Evolutionary conservation across 2,888 invertebrate genomes (phyloP).

Genomic region (Scaptomyza caliginosa): DNA sequence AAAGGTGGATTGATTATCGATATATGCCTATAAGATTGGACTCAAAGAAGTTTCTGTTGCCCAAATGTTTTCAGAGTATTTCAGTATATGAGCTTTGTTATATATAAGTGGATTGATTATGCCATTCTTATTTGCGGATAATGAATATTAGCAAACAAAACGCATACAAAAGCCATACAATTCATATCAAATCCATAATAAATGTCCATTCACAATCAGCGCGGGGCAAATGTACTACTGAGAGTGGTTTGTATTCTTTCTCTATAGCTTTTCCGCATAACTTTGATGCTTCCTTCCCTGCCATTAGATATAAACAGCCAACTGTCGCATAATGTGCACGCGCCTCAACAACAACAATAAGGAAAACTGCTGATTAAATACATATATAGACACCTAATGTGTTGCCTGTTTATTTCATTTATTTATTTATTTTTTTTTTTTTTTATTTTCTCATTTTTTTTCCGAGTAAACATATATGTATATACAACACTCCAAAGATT

Average conservation of each 20-base stretch:
- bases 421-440: background rate
- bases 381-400: slow-evolving; percentile 66
- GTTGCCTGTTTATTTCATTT: slow-evolving; percentile 12
- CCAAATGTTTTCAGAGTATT: too few species aligned
- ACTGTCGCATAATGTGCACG: slow-evolving; percentile 66
- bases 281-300: slow-evolving; percentile 28
- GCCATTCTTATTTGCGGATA: background rate
- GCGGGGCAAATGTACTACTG: background rate
- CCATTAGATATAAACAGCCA: slow-evolving; percentile 42
- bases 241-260: slow-evolving; percentile 53
- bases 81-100: background rate
- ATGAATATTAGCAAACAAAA: slow-evolving; percentile 43
- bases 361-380: slow-evolving; percentile 70
- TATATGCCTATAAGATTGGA: too few species aligned
- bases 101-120: background rate
- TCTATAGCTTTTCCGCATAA: slow-evolving; percentile 66
- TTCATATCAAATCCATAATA: slow-evolving; percentile 25
- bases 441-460: too few species aligned
- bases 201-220: slow-evolving; percentile 2
- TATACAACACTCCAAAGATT: slow-evolving; percentile 28
- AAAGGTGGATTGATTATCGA: too few species aligned
- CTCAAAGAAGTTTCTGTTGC: too few species aligned
- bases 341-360: slow-evolving; percentile 27
- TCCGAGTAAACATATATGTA: background rate
- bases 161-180: slow-evolving; percentile 11